A percentile compares a stretch with the other conserved stretches of the same genome.
Evolutionary conservation across 2,888 invertebrate species (phyloP).

Genomic region (Tetramorium bicarinatum): DNA sequence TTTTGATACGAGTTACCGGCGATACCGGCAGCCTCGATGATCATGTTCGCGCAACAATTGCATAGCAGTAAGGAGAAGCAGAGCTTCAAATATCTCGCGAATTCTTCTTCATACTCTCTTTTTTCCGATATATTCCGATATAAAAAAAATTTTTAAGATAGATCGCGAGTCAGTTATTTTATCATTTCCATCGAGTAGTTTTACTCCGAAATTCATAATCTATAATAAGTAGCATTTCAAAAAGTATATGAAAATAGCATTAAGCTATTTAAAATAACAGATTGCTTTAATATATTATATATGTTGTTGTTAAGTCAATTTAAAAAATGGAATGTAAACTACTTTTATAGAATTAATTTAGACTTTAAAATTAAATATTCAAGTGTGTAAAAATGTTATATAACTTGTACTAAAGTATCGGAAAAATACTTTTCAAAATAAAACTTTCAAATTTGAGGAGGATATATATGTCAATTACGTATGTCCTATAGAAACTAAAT

Average conservation of each 20-base stretch:
- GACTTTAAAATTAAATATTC: neutral
- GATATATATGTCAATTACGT: neutral
- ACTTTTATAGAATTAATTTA: neutral
- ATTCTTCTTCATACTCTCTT: neutral
- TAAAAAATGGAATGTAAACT: neutral
- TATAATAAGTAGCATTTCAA: neutral
- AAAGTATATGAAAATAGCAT: neutral
- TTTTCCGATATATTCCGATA: no score
- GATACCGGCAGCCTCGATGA: conserved; percentile 4
- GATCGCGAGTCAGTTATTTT: neutral
- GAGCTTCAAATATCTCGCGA: conserved; percentile 5
- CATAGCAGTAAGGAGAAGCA: neutral
- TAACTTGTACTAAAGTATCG: neutral
- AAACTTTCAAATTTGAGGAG: neutral
- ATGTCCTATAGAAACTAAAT: neutral
- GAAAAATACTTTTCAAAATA: neutral
- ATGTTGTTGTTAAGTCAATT: neutral
- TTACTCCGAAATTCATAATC: neutral
- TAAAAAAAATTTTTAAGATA: neutral
- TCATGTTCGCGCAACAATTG: neutral
- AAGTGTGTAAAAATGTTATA: neutral
- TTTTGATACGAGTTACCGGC: conserved; percentile 63
- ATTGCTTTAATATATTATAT: neutral
- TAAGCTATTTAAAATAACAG: neutral
- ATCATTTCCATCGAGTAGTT: neutral